These are phyloP conservation scores for Epicampocera succincta DNA, from an alignment of 2,888 invertebrate species.

Conservation along the genomic window DNA sequence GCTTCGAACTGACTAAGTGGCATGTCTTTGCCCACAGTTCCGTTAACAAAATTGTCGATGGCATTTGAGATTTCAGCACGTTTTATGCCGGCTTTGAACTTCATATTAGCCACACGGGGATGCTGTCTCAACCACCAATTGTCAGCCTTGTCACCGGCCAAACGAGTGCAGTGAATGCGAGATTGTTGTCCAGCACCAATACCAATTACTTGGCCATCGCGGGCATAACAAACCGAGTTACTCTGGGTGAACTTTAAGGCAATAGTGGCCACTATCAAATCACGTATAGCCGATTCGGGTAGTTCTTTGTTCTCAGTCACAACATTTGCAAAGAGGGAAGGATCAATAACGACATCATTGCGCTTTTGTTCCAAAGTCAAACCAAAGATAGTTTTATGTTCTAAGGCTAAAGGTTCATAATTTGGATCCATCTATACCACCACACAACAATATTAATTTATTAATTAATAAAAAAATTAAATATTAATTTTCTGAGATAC, in stretches of 20 bases:
- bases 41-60: slow-evolving; percentile 96
- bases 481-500: neutral
- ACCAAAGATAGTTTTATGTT: slow-evolving; percentile 92
- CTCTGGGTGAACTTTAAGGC: slow-evolving; percentile 99
- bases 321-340: slow-evolving; percentile 89
- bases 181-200: slow-evolving; percentile 99
- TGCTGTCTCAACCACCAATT: slow-evolving; percentile 99
- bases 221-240: slow-evolving; percentile 98
- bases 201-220: slow-evolving; percentile 92
- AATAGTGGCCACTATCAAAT: slow-evolving; percentile 97
- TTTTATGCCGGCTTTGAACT: slow-evolving; percentile 92
- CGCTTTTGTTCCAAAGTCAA: slow-evolving; percentile 92
- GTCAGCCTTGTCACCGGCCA: slow-evolving; percentile 98
- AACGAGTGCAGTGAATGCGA: slow-evolving; percentile 97
- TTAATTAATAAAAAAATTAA: neutral
- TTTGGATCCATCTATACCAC: slow-evolving; percentile 89
- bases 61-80: slow-evolving; percentile 97
- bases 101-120: slow-evolving; percentile 90
- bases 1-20: slow-evolving; percentile 88
- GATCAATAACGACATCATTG: slow-evolving; percentile 92
- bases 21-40: slow-evolving; percentile 94
- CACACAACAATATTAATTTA: no score
- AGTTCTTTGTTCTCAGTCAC: slow-evolving; percentile 88
- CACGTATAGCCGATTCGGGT: slow-evolving; percentile 89
- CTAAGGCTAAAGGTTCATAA: slow-evolving; percentile 91